Evolutionary conservation across 2,888 invertebrate genomes (phyloP).

Genomic region (Lasiommata megera): DNA sequence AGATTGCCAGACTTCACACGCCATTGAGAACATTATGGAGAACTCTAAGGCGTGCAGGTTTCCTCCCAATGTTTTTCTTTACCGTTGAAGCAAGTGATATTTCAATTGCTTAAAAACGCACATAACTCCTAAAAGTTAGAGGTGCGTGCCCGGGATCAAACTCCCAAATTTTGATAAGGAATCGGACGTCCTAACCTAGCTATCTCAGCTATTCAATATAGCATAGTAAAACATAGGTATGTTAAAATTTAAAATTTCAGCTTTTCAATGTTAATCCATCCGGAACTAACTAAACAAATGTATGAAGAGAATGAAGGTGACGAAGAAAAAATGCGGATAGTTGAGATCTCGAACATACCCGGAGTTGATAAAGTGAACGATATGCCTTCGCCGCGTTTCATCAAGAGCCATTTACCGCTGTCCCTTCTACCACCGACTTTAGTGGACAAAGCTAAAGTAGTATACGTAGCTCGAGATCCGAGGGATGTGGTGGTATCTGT

Average conservation of each 20-base stretch:
- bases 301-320: conserved; percentile 18
- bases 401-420: conserved; percentile 84
- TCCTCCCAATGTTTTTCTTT: too few relatives aligned
- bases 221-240: too few relatives aligned
- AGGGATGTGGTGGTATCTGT: conserved; percentile 90
- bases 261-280: conserved; percentile 22
- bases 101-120: too few relatives aligned
- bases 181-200: too few relatives aligned
- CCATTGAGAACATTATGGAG: too few relatives aligned
- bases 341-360: conserved; percentile 7
- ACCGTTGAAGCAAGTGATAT: too few relatives aligned
- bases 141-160: too few relatives aligned
- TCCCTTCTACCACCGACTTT: conserved; percentile 83
- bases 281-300: conserved; percentile 11
- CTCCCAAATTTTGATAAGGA: too few relatives aligned
- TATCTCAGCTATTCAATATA: too few relatives aligned
- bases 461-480: conserved; percentile 90
- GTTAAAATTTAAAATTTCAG: conserved; percentile 9
- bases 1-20: too few relatives aligned
- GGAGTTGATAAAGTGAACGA: conserved; percentile 48
- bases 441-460: conserved; percentile 73
- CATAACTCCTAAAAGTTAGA: too few relatives aligned
- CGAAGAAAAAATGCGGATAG: conserved; percentile 8
- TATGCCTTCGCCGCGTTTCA: conserved; percentile 42
- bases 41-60: too few relatives aligned